phyloP scores from a whole-genome alignment of 2,113 vertebrate species.

The Microtus oregoni region DNA sequence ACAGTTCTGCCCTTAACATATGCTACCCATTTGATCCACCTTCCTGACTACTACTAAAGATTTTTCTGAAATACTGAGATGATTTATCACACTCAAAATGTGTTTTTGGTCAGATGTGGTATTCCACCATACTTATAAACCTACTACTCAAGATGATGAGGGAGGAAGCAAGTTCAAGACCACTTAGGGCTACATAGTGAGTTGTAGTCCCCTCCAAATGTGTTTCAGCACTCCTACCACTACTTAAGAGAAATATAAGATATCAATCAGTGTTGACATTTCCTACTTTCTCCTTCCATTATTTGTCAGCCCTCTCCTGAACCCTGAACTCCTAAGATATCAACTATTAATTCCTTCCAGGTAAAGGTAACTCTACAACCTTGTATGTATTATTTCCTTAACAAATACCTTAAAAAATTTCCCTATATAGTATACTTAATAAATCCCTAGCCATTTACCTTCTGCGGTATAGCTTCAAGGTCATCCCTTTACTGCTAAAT shows the following conservation, averaged over 20 bases:
- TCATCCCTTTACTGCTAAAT: background rate
- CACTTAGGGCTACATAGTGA: background rate
- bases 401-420: constrained; percentile 27
- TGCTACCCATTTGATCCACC: background rate
- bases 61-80: constrained; percentile 34
- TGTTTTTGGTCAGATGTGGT: background rate
- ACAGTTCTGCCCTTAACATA: background rate
- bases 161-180: background rate
- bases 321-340: background rate
- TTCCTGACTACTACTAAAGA: background rate
- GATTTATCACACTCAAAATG: no score
- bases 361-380: constrained; percentile 26
- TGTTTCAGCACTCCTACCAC: background rate
- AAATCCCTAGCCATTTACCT: background rate
- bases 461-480: background rate
- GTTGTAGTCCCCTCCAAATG: background rate
- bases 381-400: background rate
- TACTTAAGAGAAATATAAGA: background rate
- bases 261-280: background rate
- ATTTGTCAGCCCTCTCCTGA: background rate
- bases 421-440: background rate
- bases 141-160: background rate
- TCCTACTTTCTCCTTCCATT: background rate
- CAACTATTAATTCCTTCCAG: background rate
- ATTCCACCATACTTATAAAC: background rate